phyloP scores from a whole-genome alignment of 1,140 invertebrate genomes.

The Acromyrmex heyeri region DNA sequence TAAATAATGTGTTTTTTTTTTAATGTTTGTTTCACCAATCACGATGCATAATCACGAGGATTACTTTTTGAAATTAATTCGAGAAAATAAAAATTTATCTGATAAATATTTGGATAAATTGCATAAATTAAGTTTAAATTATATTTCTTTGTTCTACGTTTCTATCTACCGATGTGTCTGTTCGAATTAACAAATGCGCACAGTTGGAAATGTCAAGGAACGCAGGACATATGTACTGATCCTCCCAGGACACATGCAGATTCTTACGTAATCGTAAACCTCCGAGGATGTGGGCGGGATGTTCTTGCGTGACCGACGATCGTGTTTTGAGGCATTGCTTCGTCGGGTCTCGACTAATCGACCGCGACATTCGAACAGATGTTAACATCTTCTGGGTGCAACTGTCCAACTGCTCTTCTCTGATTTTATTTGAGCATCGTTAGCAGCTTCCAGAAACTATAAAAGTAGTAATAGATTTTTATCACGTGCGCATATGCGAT shows the following conservation, averaged over 20 bases:
- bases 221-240: conserved; percentile 56
- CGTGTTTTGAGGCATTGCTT: conserved; percentile 41
- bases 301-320: conserved; percentile 59
- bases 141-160: neutral
- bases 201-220: conserved; percentile 3
- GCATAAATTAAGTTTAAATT: neutral
- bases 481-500: neutral
- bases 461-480: neutral
- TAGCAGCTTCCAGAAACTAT: conserved; percentile 63
- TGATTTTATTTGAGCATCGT: conserved; percentile 72
- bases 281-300: conserved; percentile 80
- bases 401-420: conserved; percentile 58
- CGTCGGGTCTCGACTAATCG: conserved; percentile 74
- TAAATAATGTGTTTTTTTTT: neutral
- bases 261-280: conserved; percentile 81
- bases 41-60: neutral
- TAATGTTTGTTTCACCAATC: neutral
- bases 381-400: conserved; percentile 71
- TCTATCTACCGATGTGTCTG: neutral
- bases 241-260: conserved; percentile 74
- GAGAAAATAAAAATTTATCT: neutral
- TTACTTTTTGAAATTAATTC: neutral
- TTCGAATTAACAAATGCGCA: neutral
- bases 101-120: neutral
- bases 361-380: conserved; percentile 77